Conservation (phyloP, 2,797 vertebrate genomes). For the Molothrus ater region DNA sequence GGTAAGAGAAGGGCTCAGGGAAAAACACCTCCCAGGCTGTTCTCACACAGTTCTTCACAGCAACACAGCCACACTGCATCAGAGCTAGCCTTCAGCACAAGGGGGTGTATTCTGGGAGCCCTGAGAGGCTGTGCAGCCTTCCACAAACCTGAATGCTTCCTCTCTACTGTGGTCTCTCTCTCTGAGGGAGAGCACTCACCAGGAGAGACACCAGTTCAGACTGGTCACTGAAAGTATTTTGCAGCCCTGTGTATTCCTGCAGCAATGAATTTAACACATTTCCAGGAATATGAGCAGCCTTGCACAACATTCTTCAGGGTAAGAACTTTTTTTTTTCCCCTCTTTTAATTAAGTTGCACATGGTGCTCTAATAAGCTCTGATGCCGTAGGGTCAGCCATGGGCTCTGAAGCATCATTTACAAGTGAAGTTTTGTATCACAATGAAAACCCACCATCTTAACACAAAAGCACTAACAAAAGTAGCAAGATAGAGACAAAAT, state of each 20-base stretch:
- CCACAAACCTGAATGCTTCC: not conserved
- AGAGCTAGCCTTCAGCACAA: not conserved
- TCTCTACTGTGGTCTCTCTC: not conserved
- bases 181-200: not conserved
- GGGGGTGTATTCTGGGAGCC: not conserved
- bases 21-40: not conserved
- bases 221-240: not conserved
- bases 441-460: not conserved
- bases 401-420: not conserved
- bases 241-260: not conserved
- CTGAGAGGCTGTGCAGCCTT: not conserved
- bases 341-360: not conserved
- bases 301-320: not conserved
- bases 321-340: not conserved
- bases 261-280: not conserved
- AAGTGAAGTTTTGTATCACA: not conserved
- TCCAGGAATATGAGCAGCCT: not conserved
- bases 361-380: not conserved
- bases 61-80: not conserved
- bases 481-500: not conserved
- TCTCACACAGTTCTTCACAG: not conserved
- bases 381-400: not conserved
- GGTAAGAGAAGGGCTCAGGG: rapidly evolving
- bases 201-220: not conserved
- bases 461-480: not conserved